Conservation (phyloP, 2,113 vertebrate species). For the Orientallactaga bullata region DNA sequence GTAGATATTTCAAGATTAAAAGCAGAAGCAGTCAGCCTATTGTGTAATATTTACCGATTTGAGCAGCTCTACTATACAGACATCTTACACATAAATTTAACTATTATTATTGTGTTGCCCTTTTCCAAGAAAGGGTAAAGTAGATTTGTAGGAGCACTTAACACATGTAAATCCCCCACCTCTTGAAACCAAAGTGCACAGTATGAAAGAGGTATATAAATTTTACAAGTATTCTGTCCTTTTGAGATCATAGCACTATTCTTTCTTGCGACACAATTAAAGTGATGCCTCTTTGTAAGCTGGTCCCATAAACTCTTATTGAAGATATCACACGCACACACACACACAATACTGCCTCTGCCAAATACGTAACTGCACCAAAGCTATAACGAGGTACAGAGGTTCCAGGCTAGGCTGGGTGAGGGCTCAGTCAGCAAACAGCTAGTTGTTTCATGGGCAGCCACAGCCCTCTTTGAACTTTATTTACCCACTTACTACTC, state of each 20-base stretch:
- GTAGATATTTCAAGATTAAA: slow-evolving; percentile 52
- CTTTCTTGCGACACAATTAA: slow-evolving; percentile 77
- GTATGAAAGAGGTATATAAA: slow-evolving; percentile 86
- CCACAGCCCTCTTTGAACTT: slow-evolving; percentile 62
- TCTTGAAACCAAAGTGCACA: slow-evolving; percentile 81
- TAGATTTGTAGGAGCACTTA: slow-evolving; percentile 89
- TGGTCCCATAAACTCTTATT: slow-evolving; percentile 56
- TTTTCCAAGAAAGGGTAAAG: slow-evolving; percentile 89
- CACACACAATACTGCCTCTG: slow-evolving; percentile 64
- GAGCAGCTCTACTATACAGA: slow-evolving; percentile 81
- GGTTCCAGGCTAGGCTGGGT: not conserved
- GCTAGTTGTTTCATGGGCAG: slow-evolving; percentile 37
- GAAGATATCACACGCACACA: not conserved
- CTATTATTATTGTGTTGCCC: slow-evolving; percentile 88
- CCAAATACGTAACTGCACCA: not conserved
- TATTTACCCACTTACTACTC: slow-evolving; percentile 58
- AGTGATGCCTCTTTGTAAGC: slow-evolving; percentile 45
- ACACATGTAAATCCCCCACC: slow-evolving; percentile 86
- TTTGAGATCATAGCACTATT: slow-evolving; percentile 75
- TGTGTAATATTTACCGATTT: slow-evolving; percentile 77
- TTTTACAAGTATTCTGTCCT: slow-evolving; percentile 83
- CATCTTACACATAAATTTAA: slow-evolving; percentile 86
- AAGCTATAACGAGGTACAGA: not conserved
- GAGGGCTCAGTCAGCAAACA: slow-evolving; percentile 47
- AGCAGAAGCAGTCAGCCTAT: slow-evolving; percentile 62